Base-by-base conservation (phyloP, 2,888 invertebrate genomes). In the Nycteola revayana region DNA sequence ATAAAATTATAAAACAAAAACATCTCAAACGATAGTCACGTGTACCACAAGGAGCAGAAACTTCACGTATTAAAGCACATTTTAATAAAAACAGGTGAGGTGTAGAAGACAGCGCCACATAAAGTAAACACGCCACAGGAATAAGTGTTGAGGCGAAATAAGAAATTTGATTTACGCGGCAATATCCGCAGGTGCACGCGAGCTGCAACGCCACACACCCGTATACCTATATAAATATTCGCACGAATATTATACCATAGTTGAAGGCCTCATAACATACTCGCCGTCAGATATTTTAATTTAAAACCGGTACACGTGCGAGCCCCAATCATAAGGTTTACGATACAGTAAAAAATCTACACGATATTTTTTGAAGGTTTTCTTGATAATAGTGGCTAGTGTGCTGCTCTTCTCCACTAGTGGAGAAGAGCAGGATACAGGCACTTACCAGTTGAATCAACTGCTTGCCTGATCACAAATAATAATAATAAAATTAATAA, bases 111-210 rank as follows among this genome's bases (percentile, higher is more conserved):
- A 33, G n/a, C 18, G 7, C 25, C 9, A 14, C 22, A 26, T 14
- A 32, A 32, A 44, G 52, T 49, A 59, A 60, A 59, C 50, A 59
- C 36, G 46, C 48, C 41, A 29, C 11, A 61, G 60, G 61, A 66
- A 72, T 75, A 75, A 75, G 68, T 67, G 75, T 69, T 68, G 68
- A 66, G 64, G 69, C 61, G 66, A 73, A 78, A 80, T 80, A 80
- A 79, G 77, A 78, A 82, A 81, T 80, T 62, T 76, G 79, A 82
- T 84, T 83, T 82, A 82, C 76, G 75, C 62, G 68, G 79, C 75
- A 81, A 83, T 81, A 80, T 79, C 72, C 76, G 75, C 80, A 78
- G 79, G 81, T 83, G 81, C 80, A 82, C 66, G 58, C 57, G 70
- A 74, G 71, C 52, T 76, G 69, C 69, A 63, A 43, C 42, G 57